These are phyloP conservation scores for Merluccius polli DNA, from an alignment of 2,797 vertebrate genomes.

Conservation along the genomic window DNA sequence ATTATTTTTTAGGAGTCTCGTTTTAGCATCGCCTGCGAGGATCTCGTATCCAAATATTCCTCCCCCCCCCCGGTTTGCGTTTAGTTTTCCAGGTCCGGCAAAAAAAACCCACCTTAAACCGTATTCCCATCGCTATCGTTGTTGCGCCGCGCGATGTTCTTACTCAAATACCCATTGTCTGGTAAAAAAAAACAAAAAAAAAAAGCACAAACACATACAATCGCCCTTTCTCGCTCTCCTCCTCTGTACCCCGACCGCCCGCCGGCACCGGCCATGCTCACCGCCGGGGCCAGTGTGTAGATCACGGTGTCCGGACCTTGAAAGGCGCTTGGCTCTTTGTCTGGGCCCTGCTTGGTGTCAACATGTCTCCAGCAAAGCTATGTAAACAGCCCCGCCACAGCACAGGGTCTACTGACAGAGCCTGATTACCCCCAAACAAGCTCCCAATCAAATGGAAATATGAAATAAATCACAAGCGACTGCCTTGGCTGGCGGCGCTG, in stretches of 20 bases:
- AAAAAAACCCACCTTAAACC: not conserved
- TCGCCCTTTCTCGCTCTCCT: not conserved
- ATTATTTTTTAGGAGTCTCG: not conserved
- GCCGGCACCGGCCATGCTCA: too few species aligned
- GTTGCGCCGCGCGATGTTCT: too few species aligned
- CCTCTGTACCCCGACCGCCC: conserved; percentile 3
- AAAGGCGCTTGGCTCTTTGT: conserved; percentile 40
- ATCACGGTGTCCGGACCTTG: conserved; percentile 54
- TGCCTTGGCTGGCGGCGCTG: conserved; percentile 48
- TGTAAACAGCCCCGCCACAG: conserved; percentile 73
- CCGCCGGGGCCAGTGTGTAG: conserved; percentile 21
- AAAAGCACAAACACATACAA: not conserved
- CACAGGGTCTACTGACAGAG: conserved; percentile 65
- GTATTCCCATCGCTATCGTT: not conserved
- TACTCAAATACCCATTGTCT: conserved; percentile 1
- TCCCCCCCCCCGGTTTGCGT: conserved; percentile 6
- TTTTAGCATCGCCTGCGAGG: not conserved
- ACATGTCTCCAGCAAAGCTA: conserved; percentile 61
- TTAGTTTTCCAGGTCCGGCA: not conserved
- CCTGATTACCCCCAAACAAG: conserved; percentile 68
- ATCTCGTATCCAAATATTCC: conserved; percentile 5
- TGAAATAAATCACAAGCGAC: conserved; percentile 73
- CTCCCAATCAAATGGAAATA: conserved; percentile 67
- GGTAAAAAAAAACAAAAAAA: not conserved
- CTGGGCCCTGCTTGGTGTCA: conserved; percentile 57